phyloP scores from a whole-genome alignment of 2,888 invertebrate genomes.

The Cerastoderma edule region DNA sequence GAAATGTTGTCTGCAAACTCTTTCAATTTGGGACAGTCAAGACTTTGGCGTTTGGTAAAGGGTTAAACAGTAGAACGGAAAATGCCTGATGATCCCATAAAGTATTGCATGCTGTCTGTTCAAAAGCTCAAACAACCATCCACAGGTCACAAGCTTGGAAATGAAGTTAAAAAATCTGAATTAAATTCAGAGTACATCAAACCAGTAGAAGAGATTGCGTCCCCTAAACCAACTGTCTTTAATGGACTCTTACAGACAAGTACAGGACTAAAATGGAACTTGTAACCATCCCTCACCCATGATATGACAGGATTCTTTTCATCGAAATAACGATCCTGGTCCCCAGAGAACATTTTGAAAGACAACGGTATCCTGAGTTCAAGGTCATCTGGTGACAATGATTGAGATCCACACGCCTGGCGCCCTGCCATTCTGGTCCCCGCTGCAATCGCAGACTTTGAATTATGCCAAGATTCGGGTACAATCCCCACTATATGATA shows the following conservation, averaged over 20 bases:
- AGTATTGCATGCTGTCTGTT: too few relatives aligned
- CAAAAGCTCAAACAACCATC: too few relatives aligned
- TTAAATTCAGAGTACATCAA: slow-evolving; percentile 83
- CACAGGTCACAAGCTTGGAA: too few relatives aligned
- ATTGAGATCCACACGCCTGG: slow-evolving; percentile 82
- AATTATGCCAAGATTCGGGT: slow-evolving; percentile 83
- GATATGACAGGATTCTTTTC: slow-evolving; percentile 79
- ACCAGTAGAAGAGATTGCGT: slow-evolving; percentile 84
- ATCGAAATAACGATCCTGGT: slow-evolving; percentile 72
- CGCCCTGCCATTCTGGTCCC: slow-evolving; percentile 84
- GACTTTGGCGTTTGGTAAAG: too few relatives aligned
- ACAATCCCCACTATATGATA: slow-evolving; percentile 84
- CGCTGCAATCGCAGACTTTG: slow-evolving; percentile 83
- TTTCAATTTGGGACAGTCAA: too few relatives aligned
- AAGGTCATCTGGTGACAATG: slow-evolving; percentile 76
- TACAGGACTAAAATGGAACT: slow-evolving; percentile 84
- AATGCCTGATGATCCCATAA: too few relatives aligned
- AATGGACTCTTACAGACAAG: slow-evolving; percentile 84
- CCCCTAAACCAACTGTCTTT: slow-evolving; percentile 85
- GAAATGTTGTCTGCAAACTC: too few relatives aligned
- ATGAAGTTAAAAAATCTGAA: slow-evolving; percentile 41
- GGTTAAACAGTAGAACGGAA: too few relatives aligned
- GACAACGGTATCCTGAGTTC: slow-evolving; percentile 82
- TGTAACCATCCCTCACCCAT: slow-evolving; percentile 82
- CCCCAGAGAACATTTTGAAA: slow-evolving; percentile 78